A percentile compares a stretch with the other conserved stretches of the same genome.
Evolutionary conservation across 2,888 invertebrate genomes (phyloP).

Genomic region (Torymus texanus): DNA sequence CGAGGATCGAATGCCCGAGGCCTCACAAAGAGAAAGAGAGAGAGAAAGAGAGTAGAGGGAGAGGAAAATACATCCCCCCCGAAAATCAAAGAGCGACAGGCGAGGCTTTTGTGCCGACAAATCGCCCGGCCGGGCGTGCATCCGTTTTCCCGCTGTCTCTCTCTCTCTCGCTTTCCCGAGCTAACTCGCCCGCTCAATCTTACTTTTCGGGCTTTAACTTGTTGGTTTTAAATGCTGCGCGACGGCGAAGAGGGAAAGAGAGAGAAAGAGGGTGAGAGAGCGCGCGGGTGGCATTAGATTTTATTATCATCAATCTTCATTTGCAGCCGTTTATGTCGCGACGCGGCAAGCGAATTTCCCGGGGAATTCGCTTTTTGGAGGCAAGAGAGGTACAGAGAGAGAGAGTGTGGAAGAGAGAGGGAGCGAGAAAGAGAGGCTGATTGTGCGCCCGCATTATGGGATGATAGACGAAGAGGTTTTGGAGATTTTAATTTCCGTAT

Average conservation of each 20-base stretch:
- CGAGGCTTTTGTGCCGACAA: conserved; percentile 43
- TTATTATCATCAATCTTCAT: conserved; percentile 47
- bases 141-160: conserved; percentile 32
- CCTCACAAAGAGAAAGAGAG: neutral
- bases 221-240: conserved; percentile 36
- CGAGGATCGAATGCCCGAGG: conserved; percentile 30
- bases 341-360: neutral
- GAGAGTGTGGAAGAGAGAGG: too few relatives aligned
- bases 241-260: neutral
- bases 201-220: conserved; percentile 38
- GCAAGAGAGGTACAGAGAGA: too few relatives aligned
- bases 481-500: neutral
- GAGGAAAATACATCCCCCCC: neutral
- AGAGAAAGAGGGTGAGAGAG: neutral
- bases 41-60: neutral
- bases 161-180: neutral
- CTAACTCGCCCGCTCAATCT: conserved; percentile 34
- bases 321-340: conserved; percentile 2
- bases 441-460: too few relatives aligned
- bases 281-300: neutral
- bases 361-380: neutral
- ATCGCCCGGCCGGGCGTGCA: conserved; percentile 40
- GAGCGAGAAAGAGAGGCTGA: too few relatives aligned
- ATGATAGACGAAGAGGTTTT: too few relatives aligned
- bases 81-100: conserved; percentile 27